These are phyloP conservation scores for Oxyteleia sp. DNA, from an alignment of 2,888 invertebrate genomes.

Conservation along the genomic window DNA sequence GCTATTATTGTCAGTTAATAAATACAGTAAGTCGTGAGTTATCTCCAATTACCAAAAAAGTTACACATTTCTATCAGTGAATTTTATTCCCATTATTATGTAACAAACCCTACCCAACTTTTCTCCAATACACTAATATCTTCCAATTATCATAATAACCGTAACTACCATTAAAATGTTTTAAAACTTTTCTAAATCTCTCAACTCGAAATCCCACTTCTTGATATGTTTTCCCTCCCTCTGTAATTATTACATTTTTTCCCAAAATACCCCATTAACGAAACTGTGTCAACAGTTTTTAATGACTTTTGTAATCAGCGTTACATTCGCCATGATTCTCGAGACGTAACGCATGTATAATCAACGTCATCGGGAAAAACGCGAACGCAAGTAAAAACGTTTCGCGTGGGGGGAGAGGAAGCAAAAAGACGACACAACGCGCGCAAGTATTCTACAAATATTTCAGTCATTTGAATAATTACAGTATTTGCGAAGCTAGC, in stretches of 20 bases:
- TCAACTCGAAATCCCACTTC: too few relatives aligned
- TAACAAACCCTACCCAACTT: too few relatives aligned
- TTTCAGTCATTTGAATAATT: constrained; percentile 71
- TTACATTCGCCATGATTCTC: constrained; percentile 32
- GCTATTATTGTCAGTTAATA: too few relatives aligned
- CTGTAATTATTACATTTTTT: constrained; percentile 19
- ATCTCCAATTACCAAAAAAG: too few relatives aligned
- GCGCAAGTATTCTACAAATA: constrained; percentile 61
- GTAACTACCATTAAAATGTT: too few relatives aligned
- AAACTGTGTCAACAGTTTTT: constrained; percentile 52
- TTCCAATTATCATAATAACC: too few relatives aligned
- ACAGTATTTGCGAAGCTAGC: constrained; percentile 55
- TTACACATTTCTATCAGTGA: too few relatives aligned
- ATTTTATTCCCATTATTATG: too few relatives aligned
- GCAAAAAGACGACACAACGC: constrained; percentile 26
- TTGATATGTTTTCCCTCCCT: background rate
- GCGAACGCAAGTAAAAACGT: background rate
- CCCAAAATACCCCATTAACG: constrained; percentile 45
- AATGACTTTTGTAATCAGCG: constrained; percentile 68
- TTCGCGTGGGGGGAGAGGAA: background rate
- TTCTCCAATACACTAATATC: too few relatives aligned
- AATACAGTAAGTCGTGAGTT: too few relatives aligned
- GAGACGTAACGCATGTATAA: constrained; percentile 49
- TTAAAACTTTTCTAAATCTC: too few relatives aligned
- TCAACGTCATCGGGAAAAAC: constrained; percentile 34